These are phyloP conservation scores for Sebastes vulpes DNA, from an alignment of 2,797 vertebrate genomes.

Conservation along the genomic window DNA sequence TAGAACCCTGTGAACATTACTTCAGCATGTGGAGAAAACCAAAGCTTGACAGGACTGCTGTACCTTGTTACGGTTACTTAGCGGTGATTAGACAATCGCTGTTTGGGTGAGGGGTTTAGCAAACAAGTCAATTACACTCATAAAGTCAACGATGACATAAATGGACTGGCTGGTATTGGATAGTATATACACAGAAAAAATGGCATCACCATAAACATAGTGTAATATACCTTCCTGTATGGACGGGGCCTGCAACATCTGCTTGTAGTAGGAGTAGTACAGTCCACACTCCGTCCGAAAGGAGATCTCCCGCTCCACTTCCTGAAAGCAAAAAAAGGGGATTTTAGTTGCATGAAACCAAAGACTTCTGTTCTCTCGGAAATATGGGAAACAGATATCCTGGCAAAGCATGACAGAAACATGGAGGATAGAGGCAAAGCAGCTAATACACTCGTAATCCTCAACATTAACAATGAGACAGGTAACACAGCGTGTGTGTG, in stretches of 20 bases:
- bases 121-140: not conserved
- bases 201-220: not conserved
- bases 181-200: not conserved
- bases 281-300: conserved; percentile 98
- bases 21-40: not conserved
- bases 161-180: not conserved
- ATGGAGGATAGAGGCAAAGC: conserved; percentile 31
- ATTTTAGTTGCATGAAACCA: conserved; percentile 4
- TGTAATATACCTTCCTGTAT: conserved; percentile 90
- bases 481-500: conserved; percentile 7
- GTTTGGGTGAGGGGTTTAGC: not conserved
- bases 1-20: not conserved
- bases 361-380: not conserved
- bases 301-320: conserved; percentile 98
- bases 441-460: conserved; percentile 42
- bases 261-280: conserved; percentile 99
- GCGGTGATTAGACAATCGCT: not conserved
- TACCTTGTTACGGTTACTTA: not conserved
- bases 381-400: conserved; percentile 66
- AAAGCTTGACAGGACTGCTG: not conserved
- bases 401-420: conserved; percentile 57
- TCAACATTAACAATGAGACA: conserved; percentile 38
- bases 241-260: conserved; percentile 94
- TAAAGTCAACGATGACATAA: not conserved
- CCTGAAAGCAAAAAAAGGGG: conserved; percentile 84